Evolutionary conservation across 53 echinoderm and acorn worm genomes (phyloP), one percentile per base, ranked within the genome.

Genomic region (Paracentrotus lividus): DNA sequence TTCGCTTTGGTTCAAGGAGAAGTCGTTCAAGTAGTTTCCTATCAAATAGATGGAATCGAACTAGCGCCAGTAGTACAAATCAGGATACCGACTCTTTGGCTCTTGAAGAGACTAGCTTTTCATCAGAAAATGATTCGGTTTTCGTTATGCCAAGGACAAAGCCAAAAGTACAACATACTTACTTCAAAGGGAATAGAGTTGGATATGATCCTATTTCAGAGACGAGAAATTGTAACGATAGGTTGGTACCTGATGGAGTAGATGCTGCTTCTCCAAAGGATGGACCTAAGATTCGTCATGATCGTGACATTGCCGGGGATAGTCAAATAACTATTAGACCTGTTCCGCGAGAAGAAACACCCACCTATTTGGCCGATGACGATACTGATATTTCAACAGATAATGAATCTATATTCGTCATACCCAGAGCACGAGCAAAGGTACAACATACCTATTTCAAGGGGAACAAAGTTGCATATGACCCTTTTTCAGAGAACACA

Each of bases 381-480:
- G 59, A 59, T 20, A 59, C 18, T 0, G 23, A 9, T 51, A 5
- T 51, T 6, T 60, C n/a, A 60, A 60, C 60, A 60, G 60, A 68
- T 68, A 15, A 0, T 45, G 45, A 43, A 44, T 77, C 43, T 23
- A 24, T 45, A 23, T 23, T 43, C 10, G 23, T 24, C 2, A 3
- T 15, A 43, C 24, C 77, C 21, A 44, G 23, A 10, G 13, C 77
- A 45, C 21, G 45, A 44, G 45, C 9, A 23, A 77, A 44, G 45
- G 45, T 77, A 45, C 42, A 77, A 43, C 77, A 77, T 45, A 77
- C 77, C 10, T 77, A 77, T 10, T 77, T 77, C 77, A 77, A 44
- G 45, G 77, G 77, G 24, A 24, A 4, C 77, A 77, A 42, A 43
- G 44, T 43, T 6, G 45, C 23, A 77, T 44, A 77, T 77, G 45